Base-by-base conservation (phyloP, 2,797 vertebrate genomes). In the Aulostomus chinensis region DNA sequence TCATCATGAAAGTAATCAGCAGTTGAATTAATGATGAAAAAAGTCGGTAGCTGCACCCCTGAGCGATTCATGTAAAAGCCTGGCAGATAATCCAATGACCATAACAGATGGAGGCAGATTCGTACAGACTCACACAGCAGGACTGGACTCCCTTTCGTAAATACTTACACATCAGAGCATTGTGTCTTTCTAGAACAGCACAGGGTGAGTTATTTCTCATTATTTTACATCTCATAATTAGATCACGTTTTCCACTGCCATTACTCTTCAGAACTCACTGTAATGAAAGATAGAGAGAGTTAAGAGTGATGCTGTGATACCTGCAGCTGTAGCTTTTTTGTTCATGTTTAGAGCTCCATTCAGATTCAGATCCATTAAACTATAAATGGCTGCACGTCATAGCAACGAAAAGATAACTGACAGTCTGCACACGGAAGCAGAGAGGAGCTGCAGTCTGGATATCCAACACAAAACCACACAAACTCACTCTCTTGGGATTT, bases 281-380 rank as follows among this genome's bases (percentile, higher is more conserved):
- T 54, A 49, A 35, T 14, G 25, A 31, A 39, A 45, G 24, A 22
- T 14, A 25, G 13, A 58, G n/a, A 14, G 9, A 47, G 15, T 36
- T 22, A 5, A 31, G 21, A 15, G 17, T 26, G 15, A 26, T 21
- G 43, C 21, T 39, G 2, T 31, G 20, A 53, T 39, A 14, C 13
- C 9, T 0, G 4, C 13, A 14, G 17, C 26, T 15, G 21, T 3
- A 7, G 36, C n/a, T 11, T 15, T 25, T 25, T 47, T 57, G 41
- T 26, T 36, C 33, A 28, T 34, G 57, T 35, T 20, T 7, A n/a
- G 9, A 12, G 9, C 34, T 53, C 41, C 41, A 48, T 39, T n/a
- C 14, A 25, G 31, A 34, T 32, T n/a, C n/a, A n/a, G n/a, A n/a
- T n/a, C 20, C 36, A 58, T 54, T 53, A 15, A 20, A 39, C 33